A percentile compares a stretch with the other conserved stretches of the same genome.
Evolutionary conservation across 2,888 invertebrate species (phyloP).

Genomic region (Dynastes hyllus): DNA sequence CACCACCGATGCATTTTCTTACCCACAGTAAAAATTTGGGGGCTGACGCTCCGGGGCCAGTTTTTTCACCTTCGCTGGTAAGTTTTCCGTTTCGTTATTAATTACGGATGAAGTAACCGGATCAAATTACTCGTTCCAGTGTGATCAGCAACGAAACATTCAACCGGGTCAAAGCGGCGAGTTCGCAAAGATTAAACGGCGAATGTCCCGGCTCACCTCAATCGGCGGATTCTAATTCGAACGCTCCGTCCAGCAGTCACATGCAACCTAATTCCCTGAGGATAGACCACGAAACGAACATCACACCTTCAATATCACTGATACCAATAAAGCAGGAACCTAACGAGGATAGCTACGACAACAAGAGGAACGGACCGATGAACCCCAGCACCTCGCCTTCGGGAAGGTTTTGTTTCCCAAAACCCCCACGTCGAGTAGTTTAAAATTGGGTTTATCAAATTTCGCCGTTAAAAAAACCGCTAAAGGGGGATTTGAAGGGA

Average conservation of each 20-base stretch:
- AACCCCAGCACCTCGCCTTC: constrained; percentile 68
- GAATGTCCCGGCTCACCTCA: constrained; percentile 86
- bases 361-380: constrained; percentile 68
- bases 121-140: constrained; percentile 26
- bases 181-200: constrained; percentile 76
- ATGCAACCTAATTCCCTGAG: constrained; percentile 68
- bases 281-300: constrained; percentile 74
- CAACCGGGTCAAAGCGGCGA: constrained; percentile 67
- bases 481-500: constrained; percentile 88
- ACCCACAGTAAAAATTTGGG: constrained; percentile 94
- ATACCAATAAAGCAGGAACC: constrained; percentile 88
- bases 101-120: background rate
- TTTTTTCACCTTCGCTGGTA: constrained; percentile 75
- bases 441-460: constrained; percentile 87
- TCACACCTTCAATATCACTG: constrained; percentile 89
- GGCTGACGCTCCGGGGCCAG: constrained; percentile 85
- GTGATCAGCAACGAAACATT: constrained; percentile 64
- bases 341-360: constrained; percentile 72
- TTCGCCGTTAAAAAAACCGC: constrained; percentile 88
- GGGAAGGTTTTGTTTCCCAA: no score
- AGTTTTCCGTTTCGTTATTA: constrained; percentile 49
- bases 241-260: constrained; percentile 83
- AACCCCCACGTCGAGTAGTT: constrained; percentile 79
- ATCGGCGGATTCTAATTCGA: constrained; percentile 85
- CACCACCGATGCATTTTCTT: constrained; percentile 92